A percentile compares a stretch with the other conserved stretches of the same genome.
Evolutionary conservation across 2,888 invertebrate species (phyloP).

Genomic region (Rhyacophila evoluta): DNA sequence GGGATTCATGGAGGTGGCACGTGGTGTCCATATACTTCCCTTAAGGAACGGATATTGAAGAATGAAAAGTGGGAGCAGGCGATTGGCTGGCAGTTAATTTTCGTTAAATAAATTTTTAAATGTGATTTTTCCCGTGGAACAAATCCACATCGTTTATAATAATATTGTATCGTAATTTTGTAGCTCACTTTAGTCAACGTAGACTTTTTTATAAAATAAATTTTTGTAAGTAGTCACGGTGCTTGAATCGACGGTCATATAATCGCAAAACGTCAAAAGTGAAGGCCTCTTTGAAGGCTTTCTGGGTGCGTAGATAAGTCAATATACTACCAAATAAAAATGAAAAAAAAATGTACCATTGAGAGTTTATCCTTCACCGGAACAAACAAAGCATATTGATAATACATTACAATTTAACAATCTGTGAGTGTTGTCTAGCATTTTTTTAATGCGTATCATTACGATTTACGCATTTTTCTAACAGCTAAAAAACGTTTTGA

Average conservation of each 20-base stretch:
- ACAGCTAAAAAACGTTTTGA: not conserved
- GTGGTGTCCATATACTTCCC: no score
- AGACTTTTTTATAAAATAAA: not conserved
- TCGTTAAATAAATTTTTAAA: no score
- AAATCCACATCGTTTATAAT: no score
- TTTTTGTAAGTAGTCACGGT: not conserved
- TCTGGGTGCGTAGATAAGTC: slow-evolving; percentile 22
- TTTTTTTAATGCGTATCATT: not conserved
- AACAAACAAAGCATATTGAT: not conserved
- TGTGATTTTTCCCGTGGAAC: no score
- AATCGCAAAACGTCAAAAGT: not conserved
- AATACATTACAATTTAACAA: not conserved
- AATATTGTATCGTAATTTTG: no score
- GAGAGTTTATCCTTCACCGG: not conserved
- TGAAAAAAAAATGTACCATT: not conserved
- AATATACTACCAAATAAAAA: slow-evolving; percentile 10
- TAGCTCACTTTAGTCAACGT: not conserved
- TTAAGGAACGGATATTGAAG: no score
- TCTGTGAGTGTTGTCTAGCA: not conserved
- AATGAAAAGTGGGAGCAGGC: no score
- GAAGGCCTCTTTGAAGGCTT: slow-evolving; percentile 22
- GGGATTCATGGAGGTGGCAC: no score
- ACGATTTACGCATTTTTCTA: not conserved
- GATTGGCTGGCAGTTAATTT: no score
- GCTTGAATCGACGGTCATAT: not conserved